phyloP scores from a whole-genome alignment of 1,140 invertebrate species.

The Lepidostoma basale region DNA sequence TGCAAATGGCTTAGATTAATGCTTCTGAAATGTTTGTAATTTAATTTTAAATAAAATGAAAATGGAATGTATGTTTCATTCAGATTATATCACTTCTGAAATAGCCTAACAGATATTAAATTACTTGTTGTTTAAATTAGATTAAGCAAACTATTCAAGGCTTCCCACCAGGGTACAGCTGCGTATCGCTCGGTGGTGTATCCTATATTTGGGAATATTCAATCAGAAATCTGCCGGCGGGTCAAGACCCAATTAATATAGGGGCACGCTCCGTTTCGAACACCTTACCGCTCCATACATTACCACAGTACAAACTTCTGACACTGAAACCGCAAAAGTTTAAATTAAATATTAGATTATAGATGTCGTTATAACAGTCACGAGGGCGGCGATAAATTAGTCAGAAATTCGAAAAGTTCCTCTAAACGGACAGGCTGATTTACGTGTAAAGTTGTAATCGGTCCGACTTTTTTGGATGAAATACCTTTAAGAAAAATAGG shows the following conservation, averaged over 20 bases:
- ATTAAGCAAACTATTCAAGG: no score
- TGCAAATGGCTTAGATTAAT: no score
- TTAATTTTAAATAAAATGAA: no score
- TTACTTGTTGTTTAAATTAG: no score
- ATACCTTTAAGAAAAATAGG: background rate
- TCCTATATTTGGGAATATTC: no score
- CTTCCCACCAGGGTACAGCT: no score
- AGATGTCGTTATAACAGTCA: conserved; percentile 18
- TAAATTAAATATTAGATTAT: conserved; percentile 19
- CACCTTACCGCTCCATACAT: background rate
- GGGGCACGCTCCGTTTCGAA: background rate
- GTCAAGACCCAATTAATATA: background rate
- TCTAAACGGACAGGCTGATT: conserved; percentile 3
- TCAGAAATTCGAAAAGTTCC: conserved; percentile 15
- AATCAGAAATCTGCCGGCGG: no score
- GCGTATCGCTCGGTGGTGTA: no score
- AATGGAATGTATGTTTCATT: no score
- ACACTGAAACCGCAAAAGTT: background rate
- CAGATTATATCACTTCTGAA: no score
- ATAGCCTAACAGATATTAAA: no score
- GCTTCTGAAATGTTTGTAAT: no score
- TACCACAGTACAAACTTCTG: background rate
- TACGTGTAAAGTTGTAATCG: conserved; percentile 12
- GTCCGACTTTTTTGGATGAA: background rate
- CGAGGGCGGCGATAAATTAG: conserved; percentile 7